Evolutionary conservation across 1,140 invertebrate species (phyloP), one percentile per base, ranked within the genome.

Genomic region (Ericerus pela): DNA sequence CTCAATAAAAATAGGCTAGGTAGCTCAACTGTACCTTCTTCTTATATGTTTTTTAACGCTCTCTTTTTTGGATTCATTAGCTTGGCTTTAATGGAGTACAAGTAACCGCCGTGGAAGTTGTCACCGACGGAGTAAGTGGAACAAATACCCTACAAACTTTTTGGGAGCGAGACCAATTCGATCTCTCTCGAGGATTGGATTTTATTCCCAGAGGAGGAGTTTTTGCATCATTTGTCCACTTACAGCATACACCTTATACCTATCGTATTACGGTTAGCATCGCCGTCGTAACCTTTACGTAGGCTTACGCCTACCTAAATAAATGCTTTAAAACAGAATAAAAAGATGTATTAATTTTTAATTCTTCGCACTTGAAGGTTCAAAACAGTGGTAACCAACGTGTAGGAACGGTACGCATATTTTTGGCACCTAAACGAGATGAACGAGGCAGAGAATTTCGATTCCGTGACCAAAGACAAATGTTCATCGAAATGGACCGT

Each of bases 401-500:
- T 62, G 71, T 56, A 66, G 74, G 74, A 3, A 78, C 76, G 11
- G 75, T 76, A 11, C 69, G 78, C 14, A 75, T 79, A 24, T 80
- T 79, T 65, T 61, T 79, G 56, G 75, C 73, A 10, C 77, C 77
- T 8, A 73, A 73, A 57, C 61, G 62, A 30, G 75, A 80, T 59
- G 76, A 78, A 62, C 63, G 73, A 26, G 75, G 75, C 2, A 62
- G 67, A 27, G 62, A 66, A 1, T 61, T 76, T 63, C 57, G 60
- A 1, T 68, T 76, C 57, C 68, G 68, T 22, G 73, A 79, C n/a
- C 74, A 77, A 55, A 68, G 73, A 51, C 59, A 65, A 6, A 55
- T 78, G 41, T 75, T 75, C 61, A 71, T 78, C 37, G 77, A 79
- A 64, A 62, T 79, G 69, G 77, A 79, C 60, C 75, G 74, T 63